phyloP scores from a whole-genome alignment of 2,888 invertebrate genomes.

The Hylaea fasciaria region DNA sequence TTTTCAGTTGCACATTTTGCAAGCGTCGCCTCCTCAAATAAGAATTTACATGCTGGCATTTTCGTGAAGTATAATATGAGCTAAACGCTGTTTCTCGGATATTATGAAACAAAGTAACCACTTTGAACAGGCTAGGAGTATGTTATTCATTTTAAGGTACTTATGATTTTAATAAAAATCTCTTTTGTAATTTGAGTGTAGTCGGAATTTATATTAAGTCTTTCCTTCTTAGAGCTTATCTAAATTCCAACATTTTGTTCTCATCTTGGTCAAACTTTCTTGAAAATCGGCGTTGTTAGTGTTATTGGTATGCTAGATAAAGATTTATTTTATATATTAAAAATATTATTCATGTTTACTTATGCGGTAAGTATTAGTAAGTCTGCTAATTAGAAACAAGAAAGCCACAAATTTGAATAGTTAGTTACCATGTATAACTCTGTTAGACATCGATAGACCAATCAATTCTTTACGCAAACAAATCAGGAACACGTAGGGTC shows the following conservation, averaged over 20 bases:
- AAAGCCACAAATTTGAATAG: too few relatives aligned
- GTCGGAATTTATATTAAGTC: neutral
- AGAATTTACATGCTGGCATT: conserved; percentile 21
- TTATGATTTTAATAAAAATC: neutral
- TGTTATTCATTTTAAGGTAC: conserved; percentile 4
- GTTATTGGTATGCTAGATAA: too few relatives aligned
- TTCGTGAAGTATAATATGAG: conserved; percentile 14
- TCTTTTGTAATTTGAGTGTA: neutral
- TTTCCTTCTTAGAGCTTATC: neutral
- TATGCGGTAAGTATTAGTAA: too few relatives aligned
- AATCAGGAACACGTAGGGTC: conserved; percentile 21
- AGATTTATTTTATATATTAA: too few relatives aligned
- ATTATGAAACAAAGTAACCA: conserved; percentile 19
- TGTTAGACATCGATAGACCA: neutral
- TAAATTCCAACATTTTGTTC: too few relatives aligned
- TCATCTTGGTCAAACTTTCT: too few relatives aligned
- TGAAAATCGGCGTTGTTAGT: too few relatives aligned
- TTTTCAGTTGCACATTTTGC: conserved; percentile 7
- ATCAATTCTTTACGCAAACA: neutral
- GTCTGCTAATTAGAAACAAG: too few relatives aligned
- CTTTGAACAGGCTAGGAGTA: conserved; percentile 7
- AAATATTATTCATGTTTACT: too few relatives aligned
- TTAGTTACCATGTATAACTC: too few relatives aligned
- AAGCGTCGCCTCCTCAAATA: conserved; percentile 1
- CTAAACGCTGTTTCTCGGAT: conserved; percentile 16